Evolutionary conservation across 2,888 invertebrate genomes (phyloP), one percentile per base, ranked within the genome.

Genomic region (Dasypolia templi): DNA sequence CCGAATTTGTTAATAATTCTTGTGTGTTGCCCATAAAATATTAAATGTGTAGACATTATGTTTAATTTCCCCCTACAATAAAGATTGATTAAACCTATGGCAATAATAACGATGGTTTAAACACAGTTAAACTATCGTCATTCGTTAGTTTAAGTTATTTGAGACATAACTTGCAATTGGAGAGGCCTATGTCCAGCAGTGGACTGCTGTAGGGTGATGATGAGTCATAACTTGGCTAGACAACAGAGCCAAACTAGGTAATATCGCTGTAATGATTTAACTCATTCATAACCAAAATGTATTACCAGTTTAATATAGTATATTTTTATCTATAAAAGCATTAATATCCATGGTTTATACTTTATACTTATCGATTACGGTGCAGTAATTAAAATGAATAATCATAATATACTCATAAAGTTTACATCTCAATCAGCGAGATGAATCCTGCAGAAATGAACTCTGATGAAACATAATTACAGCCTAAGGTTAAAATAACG

Each of bases 391-490:
- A 61, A 51, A 49, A 61, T 42, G 61, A 22, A 78, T 51, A 64
- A 39, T 65, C 29, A 14, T 56, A 72, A 49, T 17, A 49, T 9
- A 51, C 29, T 6, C 49, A 63, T 61, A 53, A 56, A 56, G 19
- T 78, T 65, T 46, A 81, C 63, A 79, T 49, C 72, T 84, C 55
- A 72, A 84, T 82, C 71, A 49, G 19, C 11, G 9, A 58, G 19
- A 61, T 72, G 46, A 32, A 56, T 56, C 51, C 5, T 19, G 44
- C 32, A 56, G 56, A 71, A 55, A 72, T 79, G 6, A 74, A 69
- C 63, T 35, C 39, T 44, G 29, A 65, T 75, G 75, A 77, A 66
- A 76, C 68, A 58, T 86, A 79, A 86, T 82, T 80, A 75, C 64
- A 42, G 77, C 77, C 73, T 55, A 29, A 65, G 71, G 69, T 61